Conservation (phyloP, 2,113 vertebrate species). For the Anhinga anhinga region DNA sequence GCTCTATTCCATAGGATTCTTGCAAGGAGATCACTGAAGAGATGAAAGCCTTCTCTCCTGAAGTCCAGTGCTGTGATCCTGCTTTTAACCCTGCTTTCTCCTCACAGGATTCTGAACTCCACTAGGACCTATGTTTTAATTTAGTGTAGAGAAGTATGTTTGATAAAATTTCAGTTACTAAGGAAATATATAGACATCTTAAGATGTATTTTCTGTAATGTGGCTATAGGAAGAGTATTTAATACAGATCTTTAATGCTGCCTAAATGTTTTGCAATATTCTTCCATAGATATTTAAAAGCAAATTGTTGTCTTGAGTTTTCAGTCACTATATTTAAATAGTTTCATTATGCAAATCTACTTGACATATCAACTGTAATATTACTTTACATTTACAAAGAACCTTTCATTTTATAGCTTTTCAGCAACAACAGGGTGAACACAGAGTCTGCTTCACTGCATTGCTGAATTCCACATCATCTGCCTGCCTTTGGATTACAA, state of each 20-base stretch:
- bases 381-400: not conserved
- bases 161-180: not conserved
- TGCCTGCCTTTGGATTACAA: not conserved
- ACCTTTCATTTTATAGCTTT: not conserved
- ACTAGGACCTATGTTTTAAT: not conserved
- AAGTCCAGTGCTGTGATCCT: not conserved
- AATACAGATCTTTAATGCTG: not conserved
- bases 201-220: not conserved
- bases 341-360: not conserved
- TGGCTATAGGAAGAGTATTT: not conserved
- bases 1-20: not conserved
- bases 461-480: not conserved
- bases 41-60: not conserved
- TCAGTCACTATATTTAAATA: not conserved
- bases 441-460: not conserved
- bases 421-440: not conserved
- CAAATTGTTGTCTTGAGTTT: not conserved
- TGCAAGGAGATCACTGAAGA: not conserved
- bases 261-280: not conserved
- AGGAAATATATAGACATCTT: not conserved
- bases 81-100: not conserved
- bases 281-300: not conserved
- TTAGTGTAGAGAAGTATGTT: not conserved
- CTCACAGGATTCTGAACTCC: not conserved
- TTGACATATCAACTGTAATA: not conserved